Conservation (phyloP, 2,113 vertebrate genomes). For the Vombatus ursinus region DNA sequence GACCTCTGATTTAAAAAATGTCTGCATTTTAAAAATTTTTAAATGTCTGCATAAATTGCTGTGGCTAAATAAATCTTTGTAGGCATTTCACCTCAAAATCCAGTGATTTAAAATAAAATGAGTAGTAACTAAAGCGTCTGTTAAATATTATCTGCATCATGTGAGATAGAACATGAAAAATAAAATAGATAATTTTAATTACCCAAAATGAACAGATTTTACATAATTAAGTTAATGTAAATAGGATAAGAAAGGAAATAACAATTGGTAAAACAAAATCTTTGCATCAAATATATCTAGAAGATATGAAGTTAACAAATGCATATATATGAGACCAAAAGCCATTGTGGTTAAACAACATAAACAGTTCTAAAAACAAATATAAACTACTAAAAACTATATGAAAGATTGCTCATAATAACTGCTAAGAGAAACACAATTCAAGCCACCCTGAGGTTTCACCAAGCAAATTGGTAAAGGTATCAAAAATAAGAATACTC, state of each 20-base stretch:
- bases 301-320: neutral
- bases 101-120: neutral
- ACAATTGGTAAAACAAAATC: neutral
- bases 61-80: neutral
- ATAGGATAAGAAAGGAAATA: neutral
- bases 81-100: neutral
- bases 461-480: neutral
- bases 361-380: neutral
- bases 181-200: neutral
- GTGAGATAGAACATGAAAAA: neutral
- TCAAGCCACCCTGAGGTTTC: neutral
- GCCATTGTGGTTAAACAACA: neutral
- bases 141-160: neutral
- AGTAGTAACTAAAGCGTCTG: neutral
- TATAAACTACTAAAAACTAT: neutral
- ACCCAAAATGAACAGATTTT: neutral
- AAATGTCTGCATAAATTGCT: neutral
- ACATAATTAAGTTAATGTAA: neutral
- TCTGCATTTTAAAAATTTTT: no score
- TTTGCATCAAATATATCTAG: neutral
- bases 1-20: neutral
- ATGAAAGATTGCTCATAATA: neutral
- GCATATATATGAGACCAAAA: neutral
- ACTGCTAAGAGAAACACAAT: neutral
- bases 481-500: neutral